Conservation (phyloP, 2,888 invertebrate species). For the Gortyna flavago region DNA sequence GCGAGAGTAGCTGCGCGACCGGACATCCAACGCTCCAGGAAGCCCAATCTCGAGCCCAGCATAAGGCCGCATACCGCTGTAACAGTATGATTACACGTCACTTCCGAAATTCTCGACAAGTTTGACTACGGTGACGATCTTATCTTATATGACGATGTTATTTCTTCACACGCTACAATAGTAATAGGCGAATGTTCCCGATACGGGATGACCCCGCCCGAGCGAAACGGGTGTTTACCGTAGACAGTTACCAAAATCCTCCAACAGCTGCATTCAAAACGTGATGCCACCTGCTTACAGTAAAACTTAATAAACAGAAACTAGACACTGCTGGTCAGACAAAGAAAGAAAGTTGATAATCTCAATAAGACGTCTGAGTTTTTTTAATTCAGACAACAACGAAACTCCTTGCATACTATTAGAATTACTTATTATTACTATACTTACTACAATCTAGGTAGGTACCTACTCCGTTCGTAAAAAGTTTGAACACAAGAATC, state of each 20-base stretch:
- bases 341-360: conserved; percentile 22
- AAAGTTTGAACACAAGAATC: neutral
- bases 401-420: neutral
- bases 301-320: neutral
- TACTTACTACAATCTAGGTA: neutral
- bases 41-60: conserved; percentile 94
- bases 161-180: neutral
- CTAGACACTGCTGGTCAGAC: conserved; percentile 10
- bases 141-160: no score
- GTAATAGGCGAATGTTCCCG: neutral
- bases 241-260: neutral
- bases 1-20: conserved; percentile 91
- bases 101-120: neutral
- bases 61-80: conserved; percentile 94
- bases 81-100: conserved; percentile 16
- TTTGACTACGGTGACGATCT: neutral
- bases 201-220: neutral
- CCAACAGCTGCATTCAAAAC: neutral
- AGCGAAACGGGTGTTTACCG: neutral
- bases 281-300: neutral
- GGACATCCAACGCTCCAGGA: conserved; percentile 91
- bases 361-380: neutral
- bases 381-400: neutral
- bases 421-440: neutral
- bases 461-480: neutral